Conservation (phyloP, 92 coral and sea anemone genomes). For the Phenganax subtilis region DNA sequence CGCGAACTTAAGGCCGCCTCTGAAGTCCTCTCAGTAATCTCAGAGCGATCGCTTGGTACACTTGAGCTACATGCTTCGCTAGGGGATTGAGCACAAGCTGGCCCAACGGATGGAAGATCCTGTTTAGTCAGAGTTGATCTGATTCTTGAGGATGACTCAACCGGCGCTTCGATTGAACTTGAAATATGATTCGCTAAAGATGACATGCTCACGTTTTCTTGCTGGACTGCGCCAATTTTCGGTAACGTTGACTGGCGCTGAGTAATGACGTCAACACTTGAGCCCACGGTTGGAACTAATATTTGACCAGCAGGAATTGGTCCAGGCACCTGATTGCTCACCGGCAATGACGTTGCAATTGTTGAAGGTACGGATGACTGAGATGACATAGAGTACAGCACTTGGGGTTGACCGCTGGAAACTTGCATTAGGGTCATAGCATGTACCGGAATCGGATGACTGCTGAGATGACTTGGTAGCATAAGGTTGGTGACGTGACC, state of each 20-base stretch:
- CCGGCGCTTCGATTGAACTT: constrained; percentile 5
- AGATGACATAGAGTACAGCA: constrained; percentile 35
- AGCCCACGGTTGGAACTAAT: background rate
- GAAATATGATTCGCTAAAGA: constrained; percentile 30
- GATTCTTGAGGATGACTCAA: constrained; percentile 8
- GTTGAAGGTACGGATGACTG: constrained; percentile 23
- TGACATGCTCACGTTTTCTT: background rate
- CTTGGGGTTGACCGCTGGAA: constrained; percentile 29
- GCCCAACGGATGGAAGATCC: background rate
- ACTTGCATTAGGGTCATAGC: constrained; percentile 30
- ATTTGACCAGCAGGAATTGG: constrained; percentile 3
- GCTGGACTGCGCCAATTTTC: constrained; percentile 7
- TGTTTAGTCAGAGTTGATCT: constrained; percentile 12
- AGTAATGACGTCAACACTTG: background rate
- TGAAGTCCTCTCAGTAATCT: background rate
- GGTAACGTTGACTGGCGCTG: constrained; percentile 26
- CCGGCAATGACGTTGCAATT: constrained; percentile 15
- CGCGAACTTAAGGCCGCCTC: background rate
- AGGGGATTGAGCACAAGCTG: background rate
- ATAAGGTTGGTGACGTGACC: constrained; percentile 35
- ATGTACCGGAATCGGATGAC: constrained; percentile 33
- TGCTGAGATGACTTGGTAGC: constrained; percentile 34
- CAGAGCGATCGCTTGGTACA: constrained; percentile 3
- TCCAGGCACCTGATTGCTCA: constrained; percentile 14
- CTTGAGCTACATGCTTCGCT: background rate